Conservation (phyloP, 2,888 invertebrate species). For the Caenorhabditis sp. region DNA sequence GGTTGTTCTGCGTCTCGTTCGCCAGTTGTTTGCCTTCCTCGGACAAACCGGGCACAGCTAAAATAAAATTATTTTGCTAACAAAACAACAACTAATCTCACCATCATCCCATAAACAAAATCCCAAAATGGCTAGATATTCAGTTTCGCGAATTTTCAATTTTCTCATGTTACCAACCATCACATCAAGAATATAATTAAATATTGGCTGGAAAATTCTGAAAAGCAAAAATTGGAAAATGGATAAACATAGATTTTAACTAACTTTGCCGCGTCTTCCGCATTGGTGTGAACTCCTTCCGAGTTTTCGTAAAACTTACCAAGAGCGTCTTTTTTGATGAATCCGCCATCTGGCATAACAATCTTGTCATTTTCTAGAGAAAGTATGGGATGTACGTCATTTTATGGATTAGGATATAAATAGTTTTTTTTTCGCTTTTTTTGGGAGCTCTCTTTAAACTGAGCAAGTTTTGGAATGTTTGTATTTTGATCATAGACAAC, state of each 20-base stretch:
- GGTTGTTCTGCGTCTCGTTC: conserved; percentile 52
- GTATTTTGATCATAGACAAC: too few species aligned
- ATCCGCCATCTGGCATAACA: conserved; percentile 67
- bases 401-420: too few species aligned
- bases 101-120: conserved; percentile 67
- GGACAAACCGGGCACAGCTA: conserved; percentile 51
- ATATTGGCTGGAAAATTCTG: conserved; percentile 63
- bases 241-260: too few species aligned
- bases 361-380: conserved; percentile 60
- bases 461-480: too few species aligned
- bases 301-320: conserved; percentile 62
- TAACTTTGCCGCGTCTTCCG: conserved; percentile 62
- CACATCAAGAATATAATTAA: conserved; percentile 62
- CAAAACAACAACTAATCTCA: conserved; percentile 12
- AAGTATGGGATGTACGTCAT: too few species aligned
- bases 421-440: too few species aligned
- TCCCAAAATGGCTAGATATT: conserved; percentile 60
- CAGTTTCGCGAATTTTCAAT: conserved; percentile 56
- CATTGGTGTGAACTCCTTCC: conserved; percentile 52
- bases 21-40: conserved; percentile 46
- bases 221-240: not conserved
- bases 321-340: conserved; percentile 57
- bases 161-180: conserved; percentile 64
- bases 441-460: too few species aligned
- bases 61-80: conserved; percentile 15